These are phyloP conservation scores for Psylliodes chrysocephalus DNA, from an alignment of 2,888 invertebrate genomes.

Conservation along the genomic window DNA sequence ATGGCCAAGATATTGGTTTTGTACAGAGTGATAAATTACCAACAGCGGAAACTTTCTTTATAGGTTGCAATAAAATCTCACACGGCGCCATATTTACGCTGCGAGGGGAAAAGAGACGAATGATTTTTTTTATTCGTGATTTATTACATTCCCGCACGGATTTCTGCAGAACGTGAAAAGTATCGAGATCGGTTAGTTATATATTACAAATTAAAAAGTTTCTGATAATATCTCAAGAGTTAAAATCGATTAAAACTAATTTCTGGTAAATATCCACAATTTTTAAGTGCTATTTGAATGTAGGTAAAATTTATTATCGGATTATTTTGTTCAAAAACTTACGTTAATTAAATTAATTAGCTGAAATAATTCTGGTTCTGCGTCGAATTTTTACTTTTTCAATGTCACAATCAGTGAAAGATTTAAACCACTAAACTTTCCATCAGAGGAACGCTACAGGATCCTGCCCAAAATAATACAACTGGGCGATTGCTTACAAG, in stretches of 20 bases:
- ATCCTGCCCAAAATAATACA: too few species aligned
- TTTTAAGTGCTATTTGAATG: too few species aligned
- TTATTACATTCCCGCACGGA: conserved; percentile 19
- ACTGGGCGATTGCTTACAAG: too few species aligned
- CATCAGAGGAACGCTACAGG: too few species aligned
- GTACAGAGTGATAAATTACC: conserved; percentile 45
- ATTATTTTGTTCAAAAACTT: too few species aligned
- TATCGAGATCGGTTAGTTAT: conserved; percentile 2
- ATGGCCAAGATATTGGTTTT: conserved; percentile 46
- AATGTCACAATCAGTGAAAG: too few species aligned
- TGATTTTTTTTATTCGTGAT: conserved; percentile 27
- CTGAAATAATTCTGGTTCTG: too few species aligned
- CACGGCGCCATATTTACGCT: conserved; percentile 45
- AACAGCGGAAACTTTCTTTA: conserved; percentile 49
- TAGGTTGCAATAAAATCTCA: conserved; percentile 55
- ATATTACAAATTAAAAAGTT: conserved; percentile 8
- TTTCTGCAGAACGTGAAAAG: conserved; percentile 11
- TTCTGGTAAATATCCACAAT: too few species aligned
- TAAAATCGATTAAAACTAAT: neutral
- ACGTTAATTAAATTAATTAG: too few species aligned
- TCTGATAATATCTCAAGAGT: neutral
- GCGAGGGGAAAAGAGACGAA: conserved; percentile 33
- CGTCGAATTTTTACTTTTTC: too few species aligned
- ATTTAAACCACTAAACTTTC: too few species aligned
- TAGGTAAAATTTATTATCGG: too few species aligned